phyloP scores from a whole-genome alignment of 2,113 vertebrate genomes.

The Dipodomys spectabilis region DNA sequence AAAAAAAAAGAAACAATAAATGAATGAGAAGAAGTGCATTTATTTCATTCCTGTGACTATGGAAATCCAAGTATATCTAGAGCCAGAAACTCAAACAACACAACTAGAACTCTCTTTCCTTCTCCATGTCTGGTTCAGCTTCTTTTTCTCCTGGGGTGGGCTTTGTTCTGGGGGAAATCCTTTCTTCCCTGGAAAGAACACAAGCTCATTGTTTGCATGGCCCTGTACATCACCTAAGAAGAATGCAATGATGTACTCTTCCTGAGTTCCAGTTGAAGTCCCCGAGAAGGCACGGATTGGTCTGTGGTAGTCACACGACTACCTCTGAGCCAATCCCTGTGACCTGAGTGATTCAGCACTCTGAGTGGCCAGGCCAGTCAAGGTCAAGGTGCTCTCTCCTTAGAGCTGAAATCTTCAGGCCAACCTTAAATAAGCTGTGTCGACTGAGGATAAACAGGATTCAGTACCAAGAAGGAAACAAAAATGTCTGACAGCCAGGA shows the following conservation, averaged over 20 bases:
- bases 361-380: not conserved
- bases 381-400: not conserved
- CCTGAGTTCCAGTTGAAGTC: not conserved
- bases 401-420: not conserved
- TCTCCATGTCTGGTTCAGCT: not conserved
- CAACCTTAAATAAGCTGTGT: not conserved
- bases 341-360: not conserved
- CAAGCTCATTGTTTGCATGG: not conserved
- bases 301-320: not conserved
- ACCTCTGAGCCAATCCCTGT: not conserved
- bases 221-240: not conserved
- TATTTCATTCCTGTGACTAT: not conserved
- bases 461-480: too few relatives aligned
- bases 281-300: constrained; percentile 37
- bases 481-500: not conserved
- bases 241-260: not conserved
- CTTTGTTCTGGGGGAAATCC: not conserved
- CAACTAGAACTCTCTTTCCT: not conserved
- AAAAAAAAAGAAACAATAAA: too few relatives aligned
- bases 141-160: not conserved
- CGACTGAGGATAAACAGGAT: not conserved
- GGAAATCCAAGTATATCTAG: not conserved
- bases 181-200: not conserved
- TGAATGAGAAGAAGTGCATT: not conserved
- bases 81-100: not conserved